phyloP scores from a whole-genome alignment of 2,113 vertebrate genomes.

The Rhodinocichla rosea region DNA sequence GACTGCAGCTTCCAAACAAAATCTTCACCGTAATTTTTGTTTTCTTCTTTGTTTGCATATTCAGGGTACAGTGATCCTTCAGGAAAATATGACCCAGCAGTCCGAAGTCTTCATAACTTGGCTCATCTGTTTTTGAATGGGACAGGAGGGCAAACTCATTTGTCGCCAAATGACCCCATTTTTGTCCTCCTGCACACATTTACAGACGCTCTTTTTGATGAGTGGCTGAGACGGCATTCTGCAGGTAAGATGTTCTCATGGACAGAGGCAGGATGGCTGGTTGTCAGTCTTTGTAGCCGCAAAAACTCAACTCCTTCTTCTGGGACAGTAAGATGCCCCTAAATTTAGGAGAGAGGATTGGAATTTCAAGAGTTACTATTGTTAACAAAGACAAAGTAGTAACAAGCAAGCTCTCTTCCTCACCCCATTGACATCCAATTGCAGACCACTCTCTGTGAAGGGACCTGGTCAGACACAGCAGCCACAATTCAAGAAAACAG shows the following conservation, averaged over 20 bases:
- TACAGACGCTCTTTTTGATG: slow-evolving; percentile 96
- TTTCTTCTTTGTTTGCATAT: neutral
- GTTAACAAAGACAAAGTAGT: neutral
- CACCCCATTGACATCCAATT: neutral
- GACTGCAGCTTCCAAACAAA: neutral
- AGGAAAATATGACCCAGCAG: slow-evolving; percentile 88
- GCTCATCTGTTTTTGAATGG: slow-evolving; percentile 97
- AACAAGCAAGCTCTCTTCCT: neutral
- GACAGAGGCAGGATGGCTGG: neutral
- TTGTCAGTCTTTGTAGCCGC: neutral
- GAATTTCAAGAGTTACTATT: neutral
- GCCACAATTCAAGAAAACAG: neutral
- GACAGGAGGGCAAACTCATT: slow-evolving; percentile 93
- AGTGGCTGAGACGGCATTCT: slow-evolving; percentile 89
- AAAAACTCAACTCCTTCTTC: neutral
- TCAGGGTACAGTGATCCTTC: slow-evolving; percentile 92
- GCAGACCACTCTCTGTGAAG: neutral
- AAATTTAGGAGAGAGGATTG: neutral
- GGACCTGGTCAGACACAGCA: neutral
- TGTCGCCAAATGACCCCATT: slow-evolving; percentile 97
- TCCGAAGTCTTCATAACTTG: slow-evolving; percentile 95
- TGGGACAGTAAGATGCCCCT: neutral
- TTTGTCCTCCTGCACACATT: slow-evolving; percentile 95
- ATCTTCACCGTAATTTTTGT: neutral
- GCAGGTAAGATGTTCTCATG: slow-evolving; percentile 74